Evolutionary conservation across 2,888 invertebrate species (phyloP).

Genomic region (Calliphora vomitoria): DNA sequence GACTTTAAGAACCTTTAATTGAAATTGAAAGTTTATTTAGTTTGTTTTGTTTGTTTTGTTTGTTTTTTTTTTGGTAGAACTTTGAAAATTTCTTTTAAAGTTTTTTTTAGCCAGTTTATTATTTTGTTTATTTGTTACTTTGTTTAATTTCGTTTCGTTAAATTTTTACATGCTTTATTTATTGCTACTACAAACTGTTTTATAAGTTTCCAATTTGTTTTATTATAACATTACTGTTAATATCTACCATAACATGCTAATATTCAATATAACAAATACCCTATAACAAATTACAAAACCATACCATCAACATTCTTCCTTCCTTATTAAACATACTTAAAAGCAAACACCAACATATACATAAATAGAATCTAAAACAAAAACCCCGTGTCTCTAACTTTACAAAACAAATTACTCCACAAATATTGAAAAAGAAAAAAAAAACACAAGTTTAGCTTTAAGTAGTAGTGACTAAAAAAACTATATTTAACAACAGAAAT

Average conservation of each 20-base stretch:
- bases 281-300: not conserved
- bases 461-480: constrained; percentile 8
- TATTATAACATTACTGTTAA: constrained; percentile 13
- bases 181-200: constrained; percentile 3
- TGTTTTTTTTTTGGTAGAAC: no score
- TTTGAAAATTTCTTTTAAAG: not conserved
- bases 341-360: no score
- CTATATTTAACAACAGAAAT: not conserved
- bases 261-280: not conserved
- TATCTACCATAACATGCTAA: constrained; percentile 17
- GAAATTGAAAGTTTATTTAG: no score
- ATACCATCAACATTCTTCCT: no score
- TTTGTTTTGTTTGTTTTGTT: no score
- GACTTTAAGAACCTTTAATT: not conserved
- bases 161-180: constrained; percentile 55
- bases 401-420: not conserved
- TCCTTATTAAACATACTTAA: no score
- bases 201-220: constrained; percentile 36
- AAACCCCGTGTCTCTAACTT: constrained; percentile 23
- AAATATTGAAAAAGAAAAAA: constrained; percentile 19
- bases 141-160: constrained; percentile 6
- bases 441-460: not conserved
- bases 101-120: not conserved
- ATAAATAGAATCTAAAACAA: not conserved
- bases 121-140: constrained; percentile 26